Percentiles rank a stretch among this genome's conserved stretches.
Conservation (phyloP, 2,113 vertebrate genomes). For the Gallinago jamesoni region DNA sequence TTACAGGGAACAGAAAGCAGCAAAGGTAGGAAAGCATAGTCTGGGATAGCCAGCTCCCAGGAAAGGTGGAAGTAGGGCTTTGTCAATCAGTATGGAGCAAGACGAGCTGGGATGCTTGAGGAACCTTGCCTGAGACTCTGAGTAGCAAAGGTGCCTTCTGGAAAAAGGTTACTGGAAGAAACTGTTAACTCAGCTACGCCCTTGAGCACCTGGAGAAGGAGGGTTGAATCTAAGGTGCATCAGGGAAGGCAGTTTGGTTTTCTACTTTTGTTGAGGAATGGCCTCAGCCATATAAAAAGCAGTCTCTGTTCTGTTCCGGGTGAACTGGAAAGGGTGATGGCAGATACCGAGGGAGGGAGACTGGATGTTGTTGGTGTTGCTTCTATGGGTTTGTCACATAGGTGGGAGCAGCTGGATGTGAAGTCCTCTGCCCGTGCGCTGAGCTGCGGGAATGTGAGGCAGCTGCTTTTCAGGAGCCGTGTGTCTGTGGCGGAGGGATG, state of each 20-base stretch:
- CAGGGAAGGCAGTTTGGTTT: neutral
- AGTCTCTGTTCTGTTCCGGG: fast-evolving
- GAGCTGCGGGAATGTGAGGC: neutral
- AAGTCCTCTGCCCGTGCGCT: neutral
- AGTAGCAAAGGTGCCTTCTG: neutral
- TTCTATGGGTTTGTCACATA: neutral
- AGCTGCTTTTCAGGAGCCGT: neutral
- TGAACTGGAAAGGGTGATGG: neutral
- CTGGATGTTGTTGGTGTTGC: neutral
- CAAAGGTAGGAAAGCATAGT: neutral
- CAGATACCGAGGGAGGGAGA: neutral
- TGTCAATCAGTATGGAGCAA: neutral
- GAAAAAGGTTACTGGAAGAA: neutral
- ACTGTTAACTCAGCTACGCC: neutral
- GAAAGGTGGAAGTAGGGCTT: neutral
- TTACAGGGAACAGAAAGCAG: neutral
- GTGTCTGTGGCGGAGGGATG: neutral
- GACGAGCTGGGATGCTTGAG: neutral
- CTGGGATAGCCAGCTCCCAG: neutral
- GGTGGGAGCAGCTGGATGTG: neutral
- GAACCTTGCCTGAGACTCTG: neutral
- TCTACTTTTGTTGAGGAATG: neutral
- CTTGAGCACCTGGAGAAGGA: neutral
- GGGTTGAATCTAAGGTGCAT: neutral
- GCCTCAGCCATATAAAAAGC: neutral